These are phyloP conservation scores for Diprion similis DNA, from an alignment of 1,140 invertebrate species.

Conservation along the genomic window DNA sequence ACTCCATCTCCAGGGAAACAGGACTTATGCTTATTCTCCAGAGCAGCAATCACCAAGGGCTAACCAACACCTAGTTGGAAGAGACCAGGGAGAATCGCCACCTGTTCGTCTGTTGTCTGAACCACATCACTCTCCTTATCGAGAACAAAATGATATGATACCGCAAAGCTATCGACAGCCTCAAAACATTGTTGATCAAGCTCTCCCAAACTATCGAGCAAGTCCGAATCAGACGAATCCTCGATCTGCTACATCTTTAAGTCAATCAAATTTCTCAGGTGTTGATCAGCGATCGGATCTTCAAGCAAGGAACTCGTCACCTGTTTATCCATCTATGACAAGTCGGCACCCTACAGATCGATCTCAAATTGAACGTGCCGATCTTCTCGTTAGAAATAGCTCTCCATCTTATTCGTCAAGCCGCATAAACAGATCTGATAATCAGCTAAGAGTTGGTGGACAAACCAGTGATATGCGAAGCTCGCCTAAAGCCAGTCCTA, in stretches of 20 bases:
- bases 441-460: neutral
- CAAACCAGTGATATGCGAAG: slow-evolving; percentile 19
- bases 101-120: slow-evolving; percentile 42
- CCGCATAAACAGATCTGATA: slow-evolving; percentile 33
- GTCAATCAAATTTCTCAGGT: neutral
- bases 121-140: slow-evolving; percentile 36
- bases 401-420: slow-evolving; percentile 44
- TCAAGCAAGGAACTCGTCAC: slow-evolving; percentile 44
- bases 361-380: slow-evolving; percentile 23
- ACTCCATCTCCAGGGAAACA: slow-evolving; percentile 42
- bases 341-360: slow-evolving; percentile 36
- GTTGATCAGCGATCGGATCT: slow-evolving; percentile 26
- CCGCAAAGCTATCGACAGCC: slow-evolving; percentile 36
- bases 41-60: slow-evolving; percentile 45
- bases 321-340: slow-evolving; percentile 46
- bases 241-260: slow-evolving; percentile 35
- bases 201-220: slow-evolving; percentile 9
- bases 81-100: slow-evolving; percentile 46
- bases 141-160: slow-evolving; percentile 32
- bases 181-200: slow-evolving; percentile 50
- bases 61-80: slow-evolving; percentile 28
- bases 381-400: slow-evolving; percentile 42
- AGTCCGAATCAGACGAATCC: slow-evolving; percentile 52
- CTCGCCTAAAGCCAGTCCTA: slow-evolving; percentile 44
- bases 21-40: slow-evolving; percentile 43